phyloP scores from a whole-genome alignment of 1,140 invertebrate genomes.

The Pristionchus pacificus region DNA sequence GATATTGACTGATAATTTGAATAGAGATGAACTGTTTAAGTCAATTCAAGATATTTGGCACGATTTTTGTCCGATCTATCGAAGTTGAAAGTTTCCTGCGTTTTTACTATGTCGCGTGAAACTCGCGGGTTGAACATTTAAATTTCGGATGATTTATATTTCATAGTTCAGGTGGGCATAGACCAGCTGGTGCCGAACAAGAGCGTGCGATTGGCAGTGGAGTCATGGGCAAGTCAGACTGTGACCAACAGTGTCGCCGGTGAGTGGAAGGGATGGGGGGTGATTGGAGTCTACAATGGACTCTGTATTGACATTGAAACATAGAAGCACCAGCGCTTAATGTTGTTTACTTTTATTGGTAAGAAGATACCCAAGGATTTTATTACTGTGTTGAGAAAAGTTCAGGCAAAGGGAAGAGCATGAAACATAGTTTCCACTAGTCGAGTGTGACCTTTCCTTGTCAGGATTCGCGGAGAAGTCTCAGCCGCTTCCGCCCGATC shows the following conservation, averaged over 20 bases:
- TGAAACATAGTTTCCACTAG: not conserved
- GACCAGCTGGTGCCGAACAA: conserved; percentile 83
- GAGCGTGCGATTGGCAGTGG: conserved; percentile 40
- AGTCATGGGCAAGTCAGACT: conserved; percentile 7
- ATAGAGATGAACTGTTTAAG: too few species aligned
- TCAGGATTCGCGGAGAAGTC: conserved; percentile 13
- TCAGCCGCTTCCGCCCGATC: not conserved
- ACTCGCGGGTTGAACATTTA: too few species aligned
- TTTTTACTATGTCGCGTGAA: too few species aligned
- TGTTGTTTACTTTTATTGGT: too few species aligned
- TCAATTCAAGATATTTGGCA: too few species aligned
- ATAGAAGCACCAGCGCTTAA: too few species aligned
- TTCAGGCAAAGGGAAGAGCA: not conserved
- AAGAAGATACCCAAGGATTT: conserved; percentile 4
- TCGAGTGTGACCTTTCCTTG: not conserved
- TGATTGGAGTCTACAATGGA: not conserved
- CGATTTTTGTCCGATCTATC: too few species aligned
- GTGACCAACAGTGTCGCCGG: not conserved
- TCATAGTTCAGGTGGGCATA: conserved; percentile 60
- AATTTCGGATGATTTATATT: conserved; percentile 48
- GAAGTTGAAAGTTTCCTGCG: too few species aligned
- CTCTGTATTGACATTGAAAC: too few species aligned
- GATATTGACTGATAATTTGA: too few species aligned
- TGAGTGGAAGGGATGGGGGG: too few species aligned
- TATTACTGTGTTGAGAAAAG: not conserved